A percentile compares a stretch with the other conserved stretches of the same genome.
Conservation (phyloP, 2,113 vertebrate species). For the Xiphophorus hellerii region DNA sequence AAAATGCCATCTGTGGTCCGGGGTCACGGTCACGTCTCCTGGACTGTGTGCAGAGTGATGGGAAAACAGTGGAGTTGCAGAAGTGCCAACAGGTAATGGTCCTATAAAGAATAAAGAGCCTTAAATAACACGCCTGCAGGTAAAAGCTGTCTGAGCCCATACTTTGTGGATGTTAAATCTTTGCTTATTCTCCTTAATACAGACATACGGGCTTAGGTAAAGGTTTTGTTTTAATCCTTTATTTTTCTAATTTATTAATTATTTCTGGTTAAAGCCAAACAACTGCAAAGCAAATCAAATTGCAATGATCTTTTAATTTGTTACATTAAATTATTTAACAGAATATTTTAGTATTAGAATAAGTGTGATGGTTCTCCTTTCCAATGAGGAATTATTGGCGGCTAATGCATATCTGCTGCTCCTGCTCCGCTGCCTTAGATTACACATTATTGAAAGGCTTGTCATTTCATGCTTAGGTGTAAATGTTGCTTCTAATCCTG, state of each 20-base stretch:
- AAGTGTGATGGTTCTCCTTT: not conserved
- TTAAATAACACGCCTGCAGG: not conserved
- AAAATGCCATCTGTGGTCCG: conserved; percentile 87
- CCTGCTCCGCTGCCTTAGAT: conserved; percentile 4
- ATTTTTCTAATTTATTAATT: not conserved
- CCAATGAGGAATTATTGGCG: conserved; percentile 10
- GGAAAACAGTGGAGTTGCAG: conserved; percentile 76
- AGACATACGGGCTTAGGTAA: not conserved
- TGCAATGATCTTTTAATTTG: not conserved
- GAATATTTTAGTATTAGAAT: not conserved
- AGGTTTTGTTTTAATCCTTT: not conserved
- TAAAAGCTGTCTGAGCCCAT: not conserved
- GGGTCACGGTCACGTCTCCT: conserved; percentile 85
- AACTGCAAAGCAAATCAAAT: not conserved
- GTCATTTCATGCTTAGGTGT: conserved; percentile 15
- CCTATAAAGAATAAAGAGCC: not conserved
- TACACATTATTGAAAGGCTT: conserved; percentile 26
- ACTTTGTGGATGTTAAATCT: not conserved
- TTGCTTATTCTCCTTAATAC: not conserved
- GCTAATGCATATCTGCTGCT: conserved; percentile 1
- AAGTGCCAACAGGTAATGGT: conserved; percentile 85
- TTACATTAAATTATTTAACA: not conserved
- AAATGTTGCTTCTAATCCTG: conserved; percentile 14
- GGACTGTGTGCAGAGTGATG: conserved; percentile 90
- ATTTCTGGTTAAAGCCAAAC: not conserved